phyloP scores from a whole-genome alignment of 2,888 invertebrate species.

The Eilema sororculum region DNA sequence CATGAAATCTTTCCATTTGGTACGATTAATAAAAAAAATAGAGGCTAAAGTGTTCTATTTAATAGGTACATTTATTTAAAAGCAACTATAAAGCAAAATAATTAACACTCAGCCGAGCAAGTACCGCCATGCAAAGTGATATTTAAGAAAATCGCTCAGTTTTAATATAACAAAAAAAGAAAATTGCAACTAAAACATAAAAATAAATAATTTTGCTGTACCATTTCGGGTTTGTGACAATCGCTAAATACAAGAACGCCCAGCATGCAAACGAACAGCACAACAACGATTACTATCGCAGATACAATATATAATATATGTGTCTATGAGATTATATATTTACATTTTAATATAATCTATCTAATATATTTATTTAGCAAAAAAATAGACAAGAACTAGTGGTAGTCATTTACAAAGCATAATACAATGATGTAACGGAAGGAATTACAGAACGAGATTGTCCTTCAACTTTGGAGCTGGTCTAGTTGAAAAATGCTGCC shows the following conservation, averaged over 20 bases:
- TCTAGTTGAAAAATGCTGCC: not conserved
- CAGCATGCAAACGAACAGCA: slow-evolving; percentile 1
- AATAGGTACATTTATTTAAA: not conserved
- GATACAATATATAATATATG: too few relatives aligned
- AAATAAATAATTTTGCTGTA: not conserved
- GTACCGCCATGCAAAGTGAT: not conserved
- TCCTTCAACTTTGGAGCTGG: not conserved
- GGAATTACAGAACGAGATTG: too few relatives aligned
- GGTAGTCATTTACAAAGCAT: not conserved
- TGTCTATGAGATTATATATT: too few relatives aligned
- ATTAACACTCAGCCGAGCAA: not conserved
- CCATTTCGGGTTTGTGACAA: not conserved
- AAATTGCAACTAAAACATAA: not conserved
- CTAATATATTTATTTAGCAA: not conserved
- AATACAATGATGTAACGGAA: not conserved
- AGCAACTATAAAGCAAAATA: not conserved
- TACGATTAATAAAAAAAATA: not conserved
- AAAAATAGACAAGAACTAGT: not conserved
- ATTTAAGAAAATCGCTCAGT: not conserved
- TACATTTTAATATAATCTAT: too few relatives aligned
- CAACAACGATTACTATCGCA: not conserved
- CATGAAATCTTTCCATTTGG: too few relatives aligned
- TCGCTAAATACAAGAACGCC: not conserved
- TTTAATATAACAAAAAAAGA: not conserved
- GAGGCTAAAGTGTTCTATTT: too few relatives aligned